A percentile compares a stretch with the other conserved stretches of the same genome.
Evolutionary conservation across 2,113 vertebrate species (phyloP).

Genomic region (Labrus mixtus): DNA sequence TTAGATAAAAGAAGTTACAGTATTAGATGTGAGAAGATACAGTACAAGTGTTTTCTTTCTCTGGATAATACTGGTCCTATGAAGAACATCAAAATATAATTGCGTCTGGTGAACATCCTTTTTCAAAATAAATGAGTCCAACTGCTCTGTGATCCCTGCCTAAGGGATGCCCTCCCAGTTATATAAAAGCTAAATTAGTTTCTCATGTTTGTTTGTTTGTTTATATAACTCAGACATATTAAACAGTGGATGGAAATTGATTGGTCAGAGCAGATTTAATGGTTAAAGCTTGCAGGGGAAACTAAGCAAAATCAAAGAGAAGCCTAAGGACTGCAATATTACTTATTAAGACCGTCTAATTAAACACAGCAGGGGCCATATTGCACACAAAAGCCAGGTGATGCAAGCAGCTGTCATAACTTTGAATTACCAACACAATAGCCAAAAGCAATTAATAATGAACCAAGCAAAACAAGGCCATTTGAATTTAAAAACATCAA

Average conservation of each 20-base stretch:
- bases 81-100: constrained; percentile 56
- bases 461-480: constrained; percentile 40
- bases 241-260: constrained; percentile 52
- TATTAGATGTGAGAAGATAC: constrained; percentile 78
- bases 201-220: constrained; percentile 26
- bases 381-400: constrained; percentile 65
- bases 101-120: constrained; percentile 32
- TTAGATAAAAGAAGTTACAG: constrained; percentile 75
- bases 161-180: constrained; percentile 25
- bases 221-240: constrained; percentile 34
- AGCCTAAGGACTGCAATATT: constrained; percentile 35
- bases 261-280: constrained; percentile 42
- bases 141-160: constrained; percentile 27
- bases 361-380: constrained; percentile 61
- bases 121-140: constrained; percentile 26
- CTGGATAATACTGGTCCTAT: constrained; percentile 43
- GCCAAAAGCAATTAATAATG: constrained; percentile 43
- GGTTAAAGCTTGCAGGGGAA: constrained; percentile 19
- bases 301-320: constrained; percentile 44
- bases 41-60: constrained; percentile 73
- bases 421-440: constrained; percentile 40
- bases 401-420: constrained; percentile 68
- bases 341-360: constrained; percentile 51
- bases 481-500: constrained; percentile 36
- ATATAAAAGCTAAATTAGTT: constrained; percentile 30